Percentiles rank a stretch among this genome's conserved stretches.
Evolutionary conservation across 2,113 vertebrate species (phyloP).

Genomic region (Miniopterus natalensis): DNA sequence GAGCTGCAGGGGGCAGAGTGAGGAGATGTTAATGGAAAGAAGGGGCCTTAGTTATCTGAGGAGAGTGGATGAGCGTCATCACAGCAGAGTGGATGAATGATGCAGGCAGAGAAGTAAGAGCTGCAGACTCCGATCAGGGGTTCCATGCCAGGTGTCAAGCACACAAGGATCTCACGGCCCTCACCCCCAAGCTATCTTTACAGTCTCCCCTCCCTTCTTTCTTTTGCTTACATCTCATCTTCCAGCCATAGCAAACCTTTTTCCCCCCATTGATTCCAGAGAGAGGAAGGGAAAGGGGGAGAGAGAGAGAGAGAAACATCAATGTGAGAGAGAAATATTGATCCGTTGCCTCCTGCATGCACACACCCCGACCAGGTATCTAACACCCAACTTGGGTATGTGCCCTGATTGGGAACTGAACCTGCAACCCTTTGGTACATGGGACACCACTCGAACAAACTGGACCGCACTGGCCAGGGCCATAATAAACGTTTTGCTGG

Average conservation of each 20-base stretch:
- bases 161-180: neutral
- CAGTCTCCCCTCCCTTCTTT: neutral
- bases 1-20: slow-evolving; percentile 78
- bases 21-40: neutral
- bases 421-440: neutral
- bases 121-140: neutral
- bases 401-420: neutral
- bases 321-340: neutral
- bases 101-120: accelerated
- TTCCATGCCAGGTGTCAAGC: neutral
- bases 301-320: neutral
- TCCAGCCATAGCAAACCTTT: neutral
- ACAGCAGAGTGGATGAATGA: neutral
- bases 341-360: neutral
- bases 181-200: neutral
- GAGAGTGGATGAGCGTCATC: neutral
- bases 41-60: neutral
- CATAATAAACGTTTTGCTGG: neutral
- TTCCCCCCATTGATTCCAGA: neutral
- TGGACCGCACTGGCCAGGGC: neutral
- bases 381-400: neutral
- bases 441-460: neutral
- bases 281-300: neutral
- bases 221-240: neutral
- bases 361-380: neutral